Conservation (phyloP, 2,113 vertebrate species). For the Eidolon helvum region DNA sequence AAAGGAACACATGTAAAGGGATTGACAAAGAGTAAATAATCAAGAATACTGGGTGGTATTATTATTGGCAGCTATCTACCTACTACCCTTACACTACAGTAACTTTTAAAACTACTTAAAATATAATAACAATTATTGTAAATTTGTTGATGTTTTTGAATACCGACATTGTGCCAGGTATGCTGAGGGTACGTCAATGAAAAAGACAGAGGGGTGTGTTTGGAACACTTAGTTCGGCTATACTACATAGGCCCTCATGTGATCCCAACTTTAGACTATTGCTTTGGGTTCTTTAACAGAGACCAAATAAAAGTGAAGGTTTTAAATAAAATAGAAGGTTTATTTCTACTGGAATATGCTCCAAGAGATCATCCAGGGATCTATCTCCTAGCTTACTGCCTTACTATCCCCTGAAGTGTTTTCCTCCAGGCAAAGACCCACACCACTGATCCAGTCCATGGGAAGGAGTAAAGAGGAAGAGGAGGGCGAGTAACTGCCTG, state of each 20-base stretch:
- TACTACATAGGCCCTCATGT: too few relatives aligned
- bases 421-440: not conserved
- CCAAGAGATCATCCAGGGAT: not conserved
- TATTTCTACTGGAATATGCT: not conserved
- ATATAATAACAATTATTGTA: not conserved
- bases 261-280: not conserved
- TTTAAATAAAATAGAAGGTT: not conserved
- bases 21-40: not conserved
- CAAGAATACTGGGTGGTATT: not conserved
- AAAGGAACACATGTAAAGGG: not conserved
- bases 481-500: not conserved
- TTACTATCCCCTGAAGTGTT: not conserved
- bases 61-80: not conserved
- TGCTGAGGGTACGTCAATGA: not conserved
- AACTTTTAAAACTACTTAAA: not conserved
- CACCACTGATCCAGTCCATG: not conserved
- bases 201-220: not conserved
- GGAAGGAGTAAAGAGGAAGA: not conserved
- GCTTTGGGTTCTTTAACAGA: not conserved
- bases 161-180: not conserved
- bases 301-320: not conserved
- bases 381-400: not conserved
- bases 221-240: not conserved
- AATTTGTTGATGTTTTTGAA: not conserved
- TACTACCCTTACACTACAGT: not conserved